Conservation (phyloP, 64 coral and sea anemone species). For the Actinia equina region DNA sequence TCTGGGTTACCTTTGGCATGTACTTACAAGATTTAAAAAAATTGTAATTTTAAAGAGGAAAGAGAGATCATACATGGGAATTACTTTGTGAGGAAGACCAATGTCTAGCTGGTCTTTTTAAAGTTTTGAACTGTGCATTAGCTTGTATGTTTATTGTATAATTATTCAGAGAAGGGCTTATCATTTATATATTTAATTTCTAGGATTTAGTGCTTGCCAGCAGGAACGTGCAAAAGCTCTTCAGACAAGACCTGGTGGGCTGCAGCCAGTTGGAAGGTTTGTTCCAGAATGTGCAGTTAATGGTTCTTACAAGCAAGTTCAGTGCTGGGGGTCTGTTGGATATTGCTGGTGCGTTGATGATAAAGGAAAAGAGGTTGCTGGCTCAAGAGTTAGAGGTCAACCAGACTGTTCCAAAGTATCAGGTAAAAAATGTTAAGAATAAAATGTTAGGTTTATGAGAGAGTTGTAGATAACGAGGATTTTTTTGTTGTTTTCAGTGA, state of each 20-base stretch:
- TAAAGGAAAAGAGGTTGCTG: slow-evolving; percentile 49
- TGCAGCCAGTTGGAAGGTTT: slow-evolving; percentile 78
- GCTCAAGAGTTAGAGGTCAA: slow-evolving; percentile 62
- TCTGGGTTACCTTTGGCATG: too few species aligned
- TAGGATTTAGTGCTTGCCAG: slow-evolving; percentile 35
- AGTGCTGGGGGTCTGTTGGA: slow-evolving; percentile 87
- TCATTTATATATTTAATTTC: not conserved
- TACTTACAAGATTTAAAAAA: too few species aligned
- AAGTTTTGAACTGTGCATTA: too few species aligned
- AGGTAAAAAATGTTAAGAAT: not conserved
- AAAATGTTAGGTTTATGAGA: too few species aligned
- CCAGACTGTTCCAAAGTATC: slow-evolving; percentile 44
- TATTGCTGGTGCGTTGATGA: slow-evolving; percentile 93
- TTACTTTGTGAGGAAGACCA: too few species aligned
- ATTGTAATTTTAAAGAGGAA: too few species aligned
- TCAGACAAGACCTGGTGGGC: slow-evolving; percentile 11
- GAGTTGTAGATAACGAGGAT: not conserved
- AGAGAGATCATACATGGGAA: too few species aligned
- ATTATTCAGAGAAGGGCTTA: not conserved
- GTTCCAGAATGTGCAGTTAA: slow-evolving; percentile 64
- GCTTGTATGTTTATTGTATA: too few species aligned
- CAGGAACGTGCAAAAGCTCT: slow-evolving; percentile 60
- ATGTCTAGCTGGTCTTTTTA: too few species aligned
- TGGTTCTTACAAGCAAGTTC: slow-evolving; percentile 60
- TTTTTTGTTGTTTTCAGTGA: not conserved